A percentile compares a stretch with the other conserved stretches of the same genome.
phyloP scores from a whole-genome alignment of 1,140 invertebrate genomes.

The Sycophaga agraensis region DNA sequence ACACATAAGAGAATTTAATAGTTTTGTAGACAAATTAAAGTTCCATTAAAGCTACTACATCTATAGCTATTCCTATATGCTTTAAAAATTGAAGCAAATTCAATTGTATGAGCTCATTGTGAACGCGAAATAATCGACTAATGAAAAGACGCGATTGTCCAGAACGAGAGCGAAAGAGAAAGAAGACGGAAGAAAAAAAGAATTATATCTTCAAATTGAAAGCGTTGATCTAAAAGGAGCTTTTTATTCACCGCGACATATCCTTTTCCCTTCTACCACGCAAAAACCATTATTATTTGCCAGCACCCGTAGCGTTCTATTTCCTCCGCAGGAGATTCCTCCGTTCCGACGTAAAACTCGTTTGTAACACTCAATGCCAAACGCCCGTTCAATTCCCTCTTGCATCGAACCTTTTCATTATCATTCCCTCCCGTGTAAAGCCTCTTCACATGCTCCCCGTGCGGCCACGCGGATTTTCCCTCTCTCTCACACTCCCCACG shows the following conservation, averaged over 20 bases:
- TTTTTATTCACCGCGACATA: slow-evolving; percentile 4
- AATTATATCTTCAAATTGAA: slow-evolving; percentile 6
- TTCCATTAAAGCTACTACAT: too few relatives aligned
- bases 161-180: background rate
- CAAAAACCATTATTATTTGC: slow-evolving; percentile 18
- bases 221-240: background rate
- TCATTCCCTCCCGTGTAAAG: slow-evolving; percentile 15
- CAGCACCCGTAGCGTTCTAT: slow-evolving; percentile 2
- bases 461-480: background rate
- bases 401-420: slow-evolving; percentile 25
- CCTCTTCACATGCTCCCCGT: background rate
- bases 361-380: slow-evolving; percentile 24
- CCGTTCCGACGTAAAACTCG: slow-evolving; percentile 5
- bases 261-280: background rate
- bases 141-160: slow-evolving; percentile 1
- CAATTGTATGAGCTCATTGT: too few relatives aligned
- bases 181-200: too few relatives aligned
- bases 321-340: slow-evolving; percentile 10
- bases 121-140: background rate
- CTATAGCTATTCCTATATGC: too few relatives aligned
- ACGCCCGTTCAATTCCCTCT: slow-evolving; percentile 20
- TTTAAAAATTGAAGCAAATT: too few relatives aligned
- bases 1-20: too few relatives aligned
- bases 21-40: too few relatives aligned
- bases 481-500: background rate